Evolutionary conservation across 2,888 invertebrate species (phyloP).

Genomic region (Electrophaes corylata): DNA sequence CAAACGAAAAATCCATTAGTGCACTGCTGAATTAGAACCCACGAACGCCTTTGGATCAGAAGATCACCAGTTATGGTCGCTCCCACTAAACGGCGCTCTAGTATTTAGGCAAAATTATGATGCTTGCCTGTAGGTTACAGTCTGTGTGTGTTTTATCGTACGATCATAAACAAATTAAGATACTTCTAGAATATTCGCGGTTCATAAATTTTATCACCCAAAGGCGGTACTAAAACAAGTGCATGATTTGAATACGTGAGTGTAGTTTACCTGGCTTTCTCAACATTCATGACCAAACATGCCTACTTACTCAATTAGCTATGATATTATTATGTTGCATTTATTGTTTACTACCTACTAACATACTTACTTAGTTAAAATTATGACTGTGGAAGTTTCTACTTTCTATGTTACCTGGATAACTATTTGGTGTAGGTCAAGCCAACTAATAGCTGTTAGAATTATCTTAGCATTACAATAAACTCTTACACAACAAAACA

Average conservation of each 20-base stretch:
- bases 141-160: constrained; percentile 23
- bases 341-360: neutral
- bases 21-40: too few relatives aligned
- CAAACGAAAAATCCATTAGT: too few relatives aligned
- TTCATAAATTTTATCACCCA: constrained; percentile 52
- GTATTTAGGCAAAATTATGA: neutral
- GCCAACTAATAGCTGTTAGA: too few relatives aligned
- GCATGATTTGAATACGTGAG: constrained; percentile 41
- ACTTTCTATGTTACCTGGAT: too few relatives aligned
- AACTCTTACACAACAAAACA: too few relatives aligned
- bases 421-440: too few relatives aligned
- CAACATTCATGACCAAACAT: neutral
- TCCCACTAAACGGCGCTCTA: too few relatives aligned
- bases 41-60: too few relatives aligned
- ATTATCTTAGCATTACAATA: too few relatives aligned
- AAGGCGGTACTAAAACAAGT: constrained; percentile 44
- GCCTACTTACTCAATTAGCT: neutral
- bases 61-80: too few relatives aligned
- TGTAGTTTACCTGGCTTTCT: constrained; percentile 20
- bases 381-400: too few relatives aligned
- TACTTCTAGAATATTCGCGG: constrained; percentile 45
- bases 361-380: neutral
- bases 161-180: constrained; percentile 43
- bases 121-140: constrained; percentile 24
- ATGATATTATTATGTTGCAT: neutral